Conservation (phyloP, 2,888 invertebrate species). For the Hedychridium roseum region DNA sequence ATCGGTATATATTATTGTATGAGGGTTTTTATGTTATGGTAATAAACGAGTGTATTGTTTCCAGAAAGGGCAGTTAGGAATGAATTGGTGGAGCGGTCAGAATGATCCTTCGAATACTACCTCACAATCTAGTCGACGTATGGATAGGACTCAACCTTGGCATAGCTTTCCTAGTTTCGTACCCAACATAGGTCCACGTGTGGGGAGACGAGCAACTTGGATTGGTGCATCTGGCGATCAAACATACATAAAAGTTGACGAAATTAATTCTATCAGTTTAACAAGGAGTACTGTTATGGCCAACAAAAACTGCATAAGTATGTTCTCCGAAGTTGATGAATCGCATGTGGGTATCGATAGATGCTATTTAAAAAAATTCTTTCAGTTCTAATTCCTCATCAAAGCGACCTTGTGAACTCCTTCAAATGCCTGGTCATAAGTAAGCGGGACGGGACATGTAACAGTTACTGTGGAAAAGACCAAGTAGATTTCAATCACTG, state of each 20-base stretch:
- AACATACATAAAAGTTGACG: slow-evolving; percentile 89
- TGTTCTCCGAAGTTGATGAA: slow-evolving; percentile 45
- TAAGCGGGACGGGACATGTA: slow-evolving; percentile 87
- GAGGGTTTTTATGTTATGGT: slow-evolving; percentile 4
- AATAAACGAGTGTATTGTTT: slow-evolving; percentile 4
- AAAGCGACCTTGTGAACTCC: slow-evolving; percentile 75
- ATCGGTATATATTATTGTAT: slow-evolving; percentile 5
- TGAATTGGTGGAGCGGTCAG: slow-evolving; percentile 60
- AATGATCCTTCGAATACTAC: slow-evolving; percentile 51
- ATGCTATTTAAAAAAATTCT: slow-evolving; percentile 32
- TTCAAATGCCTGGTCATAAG: slow-evolving; percentile 91
- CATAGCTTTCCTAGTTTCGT: slow-evolving; percentile 79
- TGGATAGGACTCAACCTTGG: slow-evolving; percentile 71
- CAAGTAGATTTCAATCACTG: slow-evolving; percentile 86
- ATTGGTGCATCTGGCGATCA: slow-evolving; percentile 95
- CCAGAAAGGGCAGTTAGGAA: slow-evolving; percentile 67
- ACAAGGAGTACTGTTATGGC: slow-evolving; percentile 89
- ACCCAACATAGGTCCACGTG: slow-evolving; percentile 83
- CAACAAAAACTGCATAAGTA: slow-evolving; percentile 84
- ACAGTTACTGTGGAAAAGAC: slow-evolving; percentile 81
- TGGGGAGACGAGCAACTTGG: slow-evolving; percentile 91
- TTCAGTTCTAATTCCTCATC: slow-evolving; percentile 80
- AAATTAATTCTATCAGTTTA: slow-evolving; percentile 90
- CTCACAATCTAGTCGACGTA: slow-evolving; percentile 51
- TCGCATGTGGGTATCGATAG: slow-evolving; percentile 5